Conservation (phyloP, 2,113 vertebrate genomes). For the Poeciliopsis turrubarensis region DNA sequence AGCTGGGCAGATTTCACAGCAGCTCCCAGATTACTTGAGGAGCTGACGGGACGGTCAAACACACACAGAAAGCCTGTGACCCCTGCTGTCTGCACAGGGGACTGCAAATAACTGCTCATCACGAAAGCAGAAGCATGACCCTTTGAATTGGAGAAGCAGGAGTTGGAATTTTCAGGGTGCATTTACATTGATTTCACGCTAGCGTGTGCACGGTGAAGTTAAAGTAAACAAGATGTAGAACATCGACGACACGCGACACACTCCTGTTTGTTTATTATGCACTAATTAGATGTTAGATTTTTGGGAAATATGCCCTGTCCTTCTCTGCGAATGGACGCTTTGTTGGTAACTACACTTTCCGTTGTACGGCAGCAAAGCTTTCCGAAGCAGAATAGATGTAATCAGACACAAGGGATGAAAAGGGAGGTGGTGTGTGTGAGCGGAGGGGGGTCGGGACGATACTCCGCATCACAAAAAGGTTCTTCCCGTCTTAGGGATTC, state of each 20-base stretch:
- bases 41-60: slow-evolving; percentile 43
- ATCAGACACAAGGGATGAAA: slow-evolving; percentile 68
- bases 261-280: slow-evolving; percentile 10
- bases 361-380: slow-evolving; percentile 49
- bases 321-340: slow-evolving; percentile 27
- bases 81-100: slow-evolving; percentile 64
- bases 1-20: slow-evolving; percentile 54
- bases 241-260: slow-evolving; percentile 28
- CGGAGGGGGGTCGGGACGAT: slow-evolving; percentile 44
- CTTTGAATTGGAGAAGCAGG: slow-evolving; percentile 29
- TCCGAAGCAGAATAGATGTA: slow-evolving; percentile 73
- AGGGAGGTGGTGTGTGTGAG: slow-evolving; percentile 49
- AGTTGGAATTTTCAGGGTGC: slow-evolving; percentile 30
- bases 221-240: slow-evolving; percentile 50
- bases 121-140: slow-evolving; percentile 20
- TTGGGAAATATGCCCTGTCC: slow-evolving; percentile 23
- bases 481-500: slow-evolving; percentile 65
- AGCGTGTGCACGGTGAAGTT: slow-evolving; percentile 18
- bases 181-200: slow-evolving; percentile 37
- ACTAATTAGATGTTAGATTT: slow-evolving; percentile 24
- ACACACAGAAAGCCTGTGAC: slow-evolving; percentile 47
- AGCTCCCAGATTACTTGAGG: slow-evolving; percentile 43
- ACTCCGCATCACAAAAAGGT: slow-evolving; percentile 75
- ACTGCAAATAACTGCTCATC: slow-evolving; percentile 49
- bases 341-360: slow-evolving; percentile 37